A percentile compares a stretch with the other conserved stretches of the same genome.
Conservation (phyloP, 2,888 invertebrate species). For the Micropterix aruncella region DNA sequence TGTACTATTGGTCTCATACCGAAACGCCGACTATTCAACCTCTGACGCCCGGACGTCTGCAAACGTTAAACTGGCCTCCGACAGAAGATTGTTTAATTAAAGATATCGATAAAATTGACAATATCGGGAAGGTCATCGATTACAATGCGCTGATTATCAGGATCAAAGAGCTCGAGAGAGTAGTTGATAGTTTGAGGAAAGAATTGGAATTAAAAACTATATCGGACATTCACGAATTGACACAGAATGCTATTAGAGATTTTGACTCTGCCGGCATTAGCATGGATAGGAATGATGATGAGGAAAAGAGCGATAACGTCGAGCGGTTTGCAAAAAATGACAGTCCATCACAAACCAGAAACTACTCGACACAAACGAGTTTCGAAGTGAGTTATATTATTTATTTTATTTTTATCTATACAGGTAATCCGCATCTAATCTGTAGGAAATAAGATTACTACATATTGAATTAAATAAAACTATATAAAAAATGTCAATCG, state of each 20-base stretch:
- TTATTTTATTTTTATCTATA: too few relatives aligned
- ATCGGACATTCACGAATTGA: conserved; percentile 39
- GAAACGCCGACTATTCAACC: conserved; percentile 53
- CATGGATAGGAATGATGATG: conserved; percentile 10
- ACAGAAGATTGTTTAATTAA: conserved; percentile 16
- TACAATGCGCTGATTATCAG: conserved; percentile 5
- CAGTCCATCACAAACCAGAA: conserved; percentile 2
- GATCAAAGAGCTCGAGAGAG: conserved; percentile 24
- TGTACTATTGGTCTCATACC: conserved; percentile 85
- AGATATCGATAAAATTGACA: conserved; percentile 5
- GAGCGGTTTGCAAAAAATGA: conserved; percentile 12
- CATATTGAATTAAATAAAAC: too few relatives aligned
- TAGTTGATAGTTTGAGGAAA: conserved; percentile 19
- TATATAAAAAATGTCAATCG: too few relatives aligned
- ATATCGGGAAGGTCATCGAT: conserved; percentile 6
- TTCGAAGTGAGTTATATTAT: background rate
- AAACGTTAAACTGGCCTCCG: conserved; percentile 62
- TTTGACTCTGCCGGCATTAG: conserved; percentile 24
- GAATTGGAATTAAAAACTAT: conserved; percentile 45
- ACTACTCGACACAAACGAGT: background rate
- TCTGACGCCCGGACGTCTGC: conserved; percentile 59
- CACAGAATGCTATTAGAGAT: conserved; percentile 36
- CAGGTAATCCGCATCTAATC: too few relatives aligned
- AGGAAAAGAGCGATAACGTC: too few relatives aligned
- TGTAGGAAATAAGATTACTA: too few relatives aligned